These are phyloP conservation scores for Eulemur mongoz DNA, from an alignment of 2,797 vertebrate species.

Conservation along the genomic window DNA sequence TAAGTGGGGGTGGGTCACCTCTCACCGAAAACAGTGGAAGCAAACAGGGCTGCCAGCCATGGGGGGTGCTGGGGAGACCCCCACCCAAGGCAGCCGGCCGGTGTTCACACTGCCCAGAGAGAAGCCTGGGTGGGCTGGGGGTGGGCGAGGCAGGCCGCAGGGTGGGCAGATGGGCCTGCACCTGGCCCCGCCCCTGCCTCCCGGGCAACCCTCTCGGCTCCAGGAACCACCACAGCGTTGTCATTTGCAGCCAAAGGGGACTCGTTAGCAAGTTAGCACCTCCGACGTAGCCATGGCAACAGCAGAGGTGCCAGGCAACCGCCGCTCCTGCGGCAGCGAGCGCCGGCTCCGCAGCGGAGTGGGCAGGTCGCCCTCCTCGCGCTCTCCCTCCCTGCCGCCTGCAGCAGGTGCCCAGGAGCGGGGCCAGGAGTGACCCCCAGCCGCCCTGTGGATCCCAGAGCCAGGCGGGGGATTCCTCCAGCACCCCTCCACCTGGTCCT, in stretches of 20 bases:
- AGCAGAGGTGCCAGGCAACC: conserved; percentile 85
- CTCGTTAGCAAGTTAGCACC: conserved; percentile 87
- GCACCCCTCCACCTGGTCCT: not conserved
- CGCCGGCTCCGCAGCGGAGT: not conserved
- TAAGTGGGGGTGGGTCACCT: not conserved
- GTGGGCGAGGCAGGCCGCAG: not conserved
- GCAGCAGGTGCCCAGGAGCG: not conserved
- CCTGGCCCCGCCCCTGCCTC: not conserved
- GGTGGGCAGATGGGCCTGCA: not conserved
- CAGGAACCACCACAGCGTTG: conserved; percentile 76
- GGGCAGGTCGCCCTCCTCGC: not conserved
- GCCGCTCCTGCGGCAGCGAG: conserved; percentile 55
- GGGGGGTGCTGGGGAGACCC: not conserved
- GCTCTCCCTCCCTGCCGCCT: not conserved
- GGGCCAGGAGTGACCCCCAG: not conserved
- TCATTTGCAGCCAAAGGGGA: conserved; percentile 82
- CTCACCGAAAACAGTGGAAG: not conserved
- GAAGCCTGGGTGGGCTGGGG: too few relatives aligned
- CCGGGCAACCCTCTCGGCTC: not conserved
- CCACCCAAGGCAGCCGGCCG: not conserved
- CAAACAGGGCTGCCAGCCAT: not conserved
- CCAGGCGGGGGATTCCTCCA: not conserved
- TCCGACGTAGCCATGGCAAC: conserved; percentile 85
- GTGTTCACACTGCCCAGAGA: not conserved
- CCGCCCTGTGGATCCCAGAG: not conserved